Percentiles rank a stretch among this genome's conserved stretches.
phyloP scores from a whole-genome alignment of 1,140 invertebrate genomes.

The Diuraphis noxia region DNA sequence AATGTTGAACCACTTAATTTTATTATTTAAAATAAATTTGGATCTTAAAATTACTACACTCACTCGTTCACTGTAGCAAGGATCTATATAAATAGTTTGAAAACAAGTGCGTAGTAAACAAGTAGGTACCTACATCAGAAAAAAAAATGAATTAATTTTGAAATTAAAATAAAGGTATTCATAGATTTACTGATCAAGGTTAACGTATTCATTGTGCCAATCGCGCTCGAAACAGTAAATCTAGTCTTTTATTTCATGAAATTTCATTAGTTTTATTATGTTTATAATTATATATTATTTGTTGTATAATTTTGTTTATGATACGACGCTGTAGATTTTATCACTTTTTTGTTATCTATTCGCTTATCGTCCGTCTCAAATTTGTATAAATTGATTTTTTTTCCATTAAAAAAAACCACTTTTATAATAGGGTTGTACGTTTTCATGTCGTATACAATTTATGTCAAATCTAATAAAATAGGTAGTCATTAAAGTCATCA shows the following conservation, averaged over 20 bases:
- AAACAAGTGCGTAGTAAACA: neutral
- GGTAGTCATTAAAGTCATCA: slow-evolving; percentile 16
- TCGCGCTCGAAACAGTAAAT: neutral
- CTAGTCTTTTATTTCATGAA: neutral
- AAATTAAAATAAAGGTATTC: neutral
- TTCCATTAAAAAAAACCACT: slow-evolving; percentile 32
- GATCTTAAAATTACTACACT: neutral
- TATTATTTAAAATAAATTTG: neutral
- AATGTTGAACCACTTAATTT: neutral
- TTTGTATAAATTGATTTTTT: slow-evolving; percentile 9
- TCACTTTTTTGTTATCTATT: neutral
- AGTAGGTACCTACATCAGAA: neutral
- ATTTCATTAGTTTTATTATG: neutral
- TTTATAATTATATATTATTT: neutral
- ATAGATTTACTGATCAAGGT: neutral
- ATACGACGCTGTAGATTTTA: neutral
- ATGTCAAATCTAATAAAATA: neutral
- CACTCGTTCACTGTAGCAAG: neutral
- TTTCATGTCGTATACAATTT: slow-evolving; percentile 7
- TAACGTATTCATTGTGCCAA: neutral
- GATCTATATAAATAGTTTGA: neutral
- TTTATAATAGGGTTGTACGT: slow-evolving; percentile 23
- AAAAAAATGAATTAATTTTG: neutral
- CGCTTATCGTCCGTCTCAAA: neutral
- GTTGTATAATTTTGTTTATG: neutral